A percentile compares a stretch with the other conserved stretches of the same genome.
These are phyloP conservation scores for Alligator sinensis DNA, from an alignment of 2,113 vertebrate species.

Conservation along the genomic window DNA sequence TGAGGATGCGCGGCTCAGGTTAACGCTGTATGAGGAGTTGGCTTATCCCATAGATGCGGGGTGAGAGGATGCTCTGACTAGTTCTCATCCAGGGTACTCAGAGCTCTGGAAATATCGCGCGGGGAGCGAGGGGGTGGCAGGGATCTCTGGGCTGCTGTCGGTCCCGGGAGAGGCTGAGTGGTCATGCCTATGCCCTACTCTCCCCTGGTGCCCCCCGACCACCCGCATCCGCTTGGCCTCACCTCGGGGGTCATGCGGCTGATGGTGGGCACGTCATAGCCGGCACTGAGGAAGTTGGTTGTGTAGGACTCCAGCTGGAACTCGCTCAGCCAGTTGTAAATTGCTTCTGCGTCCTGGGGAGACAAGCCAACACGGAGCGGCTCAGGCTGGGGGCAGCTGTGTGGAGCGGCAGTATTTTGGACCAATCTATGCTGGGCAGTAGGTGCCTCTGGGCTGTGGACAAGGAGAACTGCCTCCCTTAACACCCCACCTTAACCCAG, in stretches of 20 bases:
- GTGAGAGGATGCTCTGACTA: fast-evolving
- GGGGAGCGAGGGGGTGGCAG: background rate
- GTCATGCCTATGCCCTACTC: background rate
- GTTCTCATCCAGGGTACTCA: fast-evolving
- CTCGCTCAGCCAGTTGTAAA: slow-evolving; percentile 93
- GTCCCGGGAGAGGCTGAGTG: background rate
- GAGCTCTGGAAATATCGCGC: fast-evolving
- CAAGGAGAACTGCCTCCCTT: background rate
- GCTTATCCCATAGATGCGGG: background rate
- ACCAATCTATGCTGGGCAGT: background rate
- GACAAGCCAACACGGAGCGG: background rate
- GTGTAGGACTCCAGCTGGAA: slow-evolving; percentile 96
- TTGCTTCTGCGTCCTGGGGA: slow-evolving; percentile 91
- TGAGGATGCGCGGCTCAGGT: background rate
- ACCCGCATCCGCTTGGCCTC: background rate
- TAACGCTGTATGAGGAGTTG: background rate
- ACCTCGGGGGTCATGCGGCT: slow-evolving; percentile 99
- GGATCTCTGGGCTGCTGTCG: background rate
- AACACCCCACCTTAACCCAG: background rate
- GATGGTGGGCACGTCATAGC: slow-evolving; percentile 96
- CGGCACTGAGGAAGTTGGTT: slow-evolving; percentile 88
- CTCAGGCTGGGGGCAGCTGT: background rate
- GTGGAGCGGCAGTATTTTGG: background rate
- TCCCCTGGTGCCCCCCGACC: background rate
- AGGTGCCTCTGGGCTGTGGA: background rate